These are phyloP conservation scores for Lottia gigantea DNA, from an alignment of 2,888 invertebrate genomes.

Conservation along the genomic window DNA sequence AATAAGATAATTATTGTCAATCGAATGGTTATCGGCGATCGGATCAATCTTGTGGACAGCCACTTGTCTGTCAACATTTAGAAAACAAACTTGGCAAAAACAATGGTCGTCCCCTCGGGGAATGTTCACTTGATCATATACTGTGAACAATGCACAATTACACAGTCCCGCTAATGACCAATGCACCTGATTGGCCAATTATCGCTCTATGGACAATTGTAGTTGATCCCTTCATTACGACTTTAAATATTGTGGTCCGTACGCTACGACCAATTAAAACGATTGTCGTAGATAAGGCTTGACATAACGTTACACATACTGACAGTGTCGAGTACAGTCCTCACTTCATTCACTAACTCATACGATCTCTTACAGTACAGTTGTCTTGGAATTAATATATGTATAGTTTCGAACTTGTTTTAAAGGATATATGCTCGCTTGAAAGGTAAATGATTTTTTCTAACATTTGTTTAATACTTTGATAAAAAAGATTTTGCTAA, in stretches of 20 bases:
- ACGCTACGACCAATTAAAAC: conserved; percentile 5
- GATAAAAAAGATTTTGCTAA: too few species aligned
- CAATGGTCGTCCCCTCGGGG: not conserved
- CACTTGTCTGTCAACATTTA: conserved; percentile 9
- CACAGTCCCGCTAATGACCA: not conserved
- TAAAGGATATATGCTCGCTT: too few species aligned
- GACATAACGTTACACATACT: not conserved
- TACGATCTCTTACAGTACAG: too few species aligned
- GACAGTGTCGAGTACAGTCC: not conserved
- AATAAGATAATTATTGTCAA: too few species aligned
- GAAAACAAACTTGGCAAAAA: not conserved
- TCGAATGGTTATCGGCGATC: not conserved
- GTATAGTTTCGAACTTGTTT: too few species aligned
- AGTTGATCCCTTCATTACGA: conserved; percentile 7
- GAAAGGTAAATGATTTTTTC: too few species aligned
- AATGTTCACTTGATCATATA: not conserved
- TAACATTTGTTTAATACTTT: too few species aligned
- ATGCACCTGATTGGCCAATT: conserved; percentile 2
- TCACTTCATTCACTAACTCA: too few species aligned
- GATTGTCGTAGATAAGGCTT: not conserved
- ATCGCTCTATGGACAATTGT: not conserved
- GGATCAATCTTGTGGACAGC: not conserved
- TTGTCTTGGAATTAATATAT: too few species aligned
- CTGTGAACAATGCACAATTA: conserved; percentile 8
- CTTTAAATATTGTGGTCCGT: not conserved